Conservation (phyloP, 2,797 vertebrate genomes). For the Acanthurus leucopareius region DNA sequence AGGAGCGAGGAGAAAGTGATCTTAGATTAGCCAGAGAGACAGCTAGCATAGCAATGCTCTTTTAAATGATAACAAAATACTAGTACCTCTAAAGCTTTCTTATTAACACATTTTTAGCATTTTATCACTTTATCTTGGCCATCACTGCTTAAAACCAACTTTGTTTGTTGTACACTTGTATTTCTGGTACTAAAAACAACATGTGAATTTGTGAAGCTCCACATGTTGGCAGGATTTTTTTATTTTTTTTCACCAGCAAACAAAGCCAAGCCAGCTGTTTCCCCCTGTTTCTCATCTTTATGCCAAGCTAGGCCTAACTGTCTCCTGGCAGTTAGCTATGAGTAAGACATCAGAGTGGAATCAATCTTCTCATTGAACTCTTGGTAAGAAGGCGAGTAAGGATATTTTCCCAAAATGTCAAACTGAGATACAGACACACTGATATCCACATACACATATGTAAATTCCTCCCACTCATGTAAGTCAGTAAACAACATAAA, state of each 20-base stretch:
- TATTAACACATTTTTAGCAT: no score
- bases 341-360: neutral
- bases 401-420: neutral
- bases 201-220: neutral
- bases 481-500: neutral
- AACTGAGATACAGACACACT: neutral
- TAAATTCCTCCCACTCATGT: neutral
- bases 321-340: neutral
- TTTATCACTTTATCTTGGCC: no score
- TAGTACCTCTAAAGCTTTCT: no score
- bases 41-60: no score
- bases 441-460: neutral
- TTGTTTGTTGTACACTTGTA: no score
- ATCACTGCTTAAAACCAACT: no score
- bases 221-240: neutral
- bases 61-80: no score
- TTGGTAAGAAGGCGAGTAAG: neutral
- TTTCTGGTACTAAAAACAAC: no score
- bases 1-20: no score
- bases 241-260: neutral
- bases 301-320: neutral
- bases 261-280: neutral
- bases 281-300: neutral
- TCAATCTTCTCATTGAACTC: neutral
- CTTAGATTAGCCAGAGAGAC: no score